A percentile compares a stretch with the other conserved stretches of the same genome.
Conservation (phyloP, 2,113 vertebrate species). For the Gasterosteus aculeatus region DNA sequence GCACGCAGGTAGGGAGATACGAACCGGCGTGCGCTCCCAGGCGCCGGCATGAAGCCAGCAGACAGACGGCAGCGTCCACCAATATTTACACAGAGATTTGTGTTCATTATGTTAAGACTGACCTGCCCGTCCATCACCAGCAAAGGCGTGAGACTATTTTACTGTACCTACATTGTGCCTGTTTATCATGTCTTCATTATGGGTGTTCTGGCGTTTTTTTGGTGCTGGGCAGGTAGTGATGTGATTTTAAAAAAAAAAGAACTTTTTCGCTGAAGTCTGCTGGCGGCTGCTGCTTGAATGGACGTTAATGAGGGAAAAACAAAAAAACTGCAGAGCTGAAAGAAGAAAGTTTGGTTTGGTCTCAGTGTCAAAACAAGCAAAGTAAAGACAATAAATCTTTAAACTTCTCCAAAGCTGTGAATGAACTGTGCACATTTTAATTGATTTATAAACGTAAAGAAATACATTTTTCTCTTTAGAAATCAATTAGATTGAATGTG, state of each 20-base stretch:
- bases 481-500: background rate
- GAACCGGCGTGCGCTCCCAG: background rate
- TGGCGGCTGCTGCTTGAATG: background rate
- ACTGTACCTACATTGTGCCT: background rate
- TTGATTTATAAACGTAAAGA: background rate
- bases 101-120: background rate
- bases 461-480: background rate
- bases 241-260: background rate
- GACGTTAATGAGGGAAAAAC: background rate
- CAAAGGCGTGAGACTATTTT: background rate
- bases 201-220: background rate
- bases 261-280: background rate
- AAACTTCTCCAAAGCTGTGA: background rate
- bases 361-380: background rate
- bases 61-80: conserved; percentile 14
- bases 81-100: conserved; percentile 12
- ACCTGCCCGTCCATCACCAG: conserved; percentile 3
- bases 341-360: background rate
- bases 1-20: background rate
- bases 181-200: background rate
- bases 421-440: background rate
- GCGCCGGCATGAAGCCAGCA: background rate
- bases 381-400: background rate
- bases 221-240: background rate
- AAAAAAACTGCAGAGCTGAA: background rate